Base-by-base conservation (phyloP, 2,113 vertebrate species). In the Syrrhaptes paradoxus region DNA sequence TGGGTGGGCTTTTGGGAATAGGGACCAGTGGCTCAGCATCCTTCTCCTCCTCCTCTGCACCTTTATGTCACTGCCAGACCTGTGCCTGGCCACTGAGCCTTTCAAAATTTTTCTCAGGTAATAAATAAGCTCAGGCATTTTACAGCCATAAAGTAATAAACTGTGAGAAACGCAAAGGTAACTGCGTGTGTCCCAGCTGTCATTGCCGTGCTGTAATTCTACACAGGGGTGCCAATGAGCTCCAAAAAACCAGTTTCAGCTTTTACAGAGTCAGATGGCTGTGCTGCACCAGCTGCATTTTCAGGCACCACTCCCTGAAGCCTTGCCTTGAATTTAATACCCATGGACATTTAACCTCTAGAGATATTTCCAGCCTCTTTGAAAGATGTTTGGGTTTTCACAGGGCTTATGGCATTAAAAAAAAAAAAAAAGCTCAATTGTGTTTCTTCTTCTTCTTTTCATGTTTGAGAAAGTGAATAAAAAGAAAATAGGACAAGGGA, bases 51-150 rank as follows among this genome's bases (percentile, higher is more conserved):
- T 91, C n/a, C 32, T 73, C 36, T 26, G 5, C 34, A 41, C 10
- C 20, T 76, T 36, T 0, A 0, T 70, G 36, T 68, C 63, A 5
- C n/a, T 34, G 49, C 28, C 1, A 1, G 29, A 41, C 20, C 7
- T 41, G 17, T 1, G 9, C 15, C 62, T 61, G 62, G 24, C 26
- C 10, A 26, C 34, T 0, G 3, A 83, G 61, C 41, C 25, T 76
- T 94, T 79, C 28, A 70, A 84, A 90, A 66, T 57, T 84, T 86
- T 80, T 61, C 32, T 46, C 52, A 36, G 71, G 26, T 32, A 49
- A 62, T 49, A 66, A 78, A 68, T 43, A 65, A 79, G 12, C 17
- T 92, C 19, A 67, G 43, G 17, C 0, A 0, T 46, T 81, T 89
- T 75, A 48, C 24, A 82, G 66, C 1, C 0, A 0, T 61, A 57